Evolutionary conservation across 2,888 invertebrate species (phyloP).

Genomic region (Holacanthella duospinosa): DNA sequence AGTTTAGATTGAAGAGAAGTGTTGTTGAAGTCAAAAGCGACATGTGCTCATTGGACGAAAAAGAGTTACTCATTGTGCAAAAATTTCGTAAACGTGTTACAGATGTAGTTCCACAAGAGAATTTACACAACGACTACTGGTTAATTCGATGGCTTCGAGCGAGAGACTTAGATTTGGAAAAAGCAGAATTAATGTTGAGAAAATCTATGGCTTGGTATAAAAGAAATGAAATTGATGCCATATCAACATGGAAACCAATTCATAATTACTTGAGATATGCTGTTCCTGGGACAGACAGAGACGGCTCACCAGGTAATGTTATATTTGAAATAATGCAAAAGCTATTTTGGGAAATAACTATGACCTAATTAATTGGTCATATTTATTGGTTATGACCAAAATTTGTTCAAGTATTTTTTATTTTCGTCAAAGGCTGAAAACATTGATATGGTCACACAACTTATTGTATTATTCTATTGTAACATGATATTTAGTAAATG

Average conservation of each 20-base stretch:
- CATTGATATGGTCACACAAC: too few species aligned
- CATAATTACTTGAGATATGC: not conserved
- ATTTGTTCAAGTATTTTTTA: too few species aligned
- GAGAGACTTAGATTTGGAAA: not conserved
- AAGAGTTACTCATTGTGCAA: not conserved
- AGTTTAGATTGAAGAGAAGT: too few species aligned
- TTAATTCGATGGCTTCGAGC: conserved; percentile 2
- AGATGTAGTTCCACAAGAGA: not conserved
- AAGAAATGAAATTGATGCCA: not conserved
- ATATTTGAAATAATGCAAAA: too few species aligned
- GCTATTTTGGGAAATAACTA: too few species aligned
- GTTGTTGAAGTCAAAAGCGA: too few species aligned
- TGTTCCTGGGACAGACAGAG: not conserved
- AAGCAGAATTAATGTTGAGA: not conserved
- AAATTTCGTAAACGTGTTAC: not conserved
- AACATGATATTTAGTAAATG: too few species aligned
- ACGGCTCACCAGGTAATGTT: not conserved
- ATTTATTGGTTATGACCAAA: too few species aligned
- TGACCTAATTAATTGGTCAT: too few species aligned
- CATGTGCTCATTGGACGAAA: not conserved
- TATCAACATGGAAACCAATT: not conserved
- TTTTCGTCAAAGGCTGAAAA: too few species aligned
- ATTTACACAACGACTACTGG: not conserved
- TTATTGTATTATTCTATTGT: too few species aligned
- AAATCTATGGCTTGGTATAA: not conserved